Evolutionary conservation across 2,797 vertebrate genomes (phyloP).

Genomic region (Ctenosaura bakeri): DNA sequence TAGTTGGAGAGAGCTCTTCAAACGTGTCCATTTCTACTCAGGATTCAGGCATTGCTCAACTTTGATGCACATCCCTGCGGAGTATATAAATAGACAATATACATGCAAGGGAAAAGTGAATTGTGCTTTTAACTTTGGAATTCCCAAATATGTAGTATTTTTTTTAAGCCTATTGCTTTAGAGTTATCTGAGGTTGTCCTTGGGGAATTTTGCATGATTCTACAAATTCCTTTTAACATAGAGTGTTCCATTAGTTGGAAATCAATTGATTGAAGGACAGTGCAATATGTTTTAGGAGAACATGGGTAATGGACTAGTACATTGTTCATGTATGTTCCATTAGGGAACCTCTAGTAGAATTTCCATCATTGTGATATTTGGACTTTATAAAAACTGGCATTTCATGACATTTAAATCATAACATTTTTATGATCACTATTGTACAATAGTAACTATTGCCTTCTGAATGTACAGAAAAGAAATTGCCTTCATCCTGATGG

Average conservation of each 20-base stretch:
- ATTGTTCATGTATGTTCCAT: background rate
- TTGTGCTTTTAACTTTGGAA: constrained; percentile 25
- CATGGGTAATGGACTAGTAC: background rate
- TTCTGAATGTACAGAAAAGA: background rate
- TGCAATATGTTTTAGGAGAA: constrained; percentile 52
- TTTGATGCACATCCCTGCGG: background rate
- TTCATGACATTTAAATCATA: background rate
- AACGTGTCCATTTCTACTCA: no score
- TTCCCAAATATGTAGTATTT: background rate
- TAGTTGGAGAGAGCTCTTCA: no score
- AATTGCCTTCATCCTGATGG: background rate
- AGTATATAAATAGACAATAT: constrained; percentile 21
- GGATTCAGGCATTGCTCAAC: no score
- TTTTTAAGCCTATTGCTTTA: no score
- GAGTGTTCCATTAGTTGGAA: constrained; percentile 56
- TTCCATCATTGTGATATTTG: background rate
- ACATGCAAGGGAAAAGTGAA: constrained; percentile 22
- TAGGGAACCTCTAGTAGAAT: constrained; percentile 11
- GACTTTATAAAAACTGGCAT: background rate
- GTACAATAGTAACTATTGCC: background rate
- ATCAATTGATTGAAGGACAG: constrained; percentile 65
- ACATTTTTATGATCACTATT: background rate
- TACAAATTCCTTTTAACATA: constrained; percentile 66
- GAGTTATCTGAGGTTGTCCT: constrained; percentile 35
- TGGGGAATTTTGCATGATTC: constrained; percentile 57